Percentiles rank a stretch among this genome's conserved stretches.
Conservation (phyloP, 2,888 invertebrate species). For the Ceramica pisi region DNA sequence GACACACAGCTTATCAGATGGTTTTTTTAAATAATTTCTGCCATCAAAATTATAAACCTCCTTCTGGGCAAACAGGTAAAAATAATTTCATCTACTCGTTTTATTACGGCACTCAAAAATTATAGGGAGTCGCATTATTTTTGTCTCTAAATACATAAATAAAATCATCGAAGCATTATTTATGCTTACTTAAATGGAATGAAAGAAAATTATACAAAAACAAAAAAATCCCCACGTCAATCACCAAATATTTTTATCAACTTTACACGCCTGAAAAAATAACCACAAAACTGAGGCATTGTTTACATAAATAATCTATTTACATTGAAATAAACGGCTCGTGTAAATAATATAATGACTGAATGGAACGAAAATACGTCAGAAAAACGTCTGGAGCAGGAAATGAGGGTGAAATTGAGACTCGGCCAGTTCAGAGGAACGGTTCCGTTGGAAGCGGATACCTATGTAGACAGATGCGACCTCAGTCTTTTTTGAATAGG, state of each 20-base stretch:
- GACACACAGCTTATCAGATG: too few relatives aligned
- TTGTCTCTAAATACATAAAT: too few relatives aligned
- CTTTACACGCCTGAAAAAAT: slow-evolving; percentile 45
- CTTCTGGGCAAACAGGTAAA: too few relatives aligned
- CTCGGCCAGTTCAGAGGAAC: slow-evolving; percentile 62
- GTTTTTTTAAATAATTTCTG: too few relatives aligned
- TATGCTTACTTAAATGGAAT: not conserved
- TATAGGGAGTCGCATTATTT: too few relatives aligned
- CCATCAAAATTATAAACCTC: too few relatives aligned
- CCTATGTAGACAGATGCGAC: slow-evolving; percentile 69
- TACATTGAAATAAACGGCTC: slow-evolving; percentile 55
- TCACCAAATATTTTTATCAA: slow-evolving; percentile 44
- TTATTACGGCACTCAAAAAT: not conserved
- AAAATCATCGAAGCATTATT: slow-evolving; percentile 5
- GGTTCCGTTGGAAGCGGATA: slow-evolving; percentile 69
- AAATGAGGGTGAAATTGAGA: slow-evolving; percentile 75
- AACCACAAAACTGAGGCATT: slow-evolving; percentile 31
- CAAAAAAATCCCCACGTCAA: slow-evolving; percentile 18
- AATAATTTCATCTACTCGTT: not conserved
- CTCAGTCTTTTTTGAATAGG: slow-evolving; percentile 62
- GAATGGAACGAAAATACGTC: slow-evolving; percentile 54
- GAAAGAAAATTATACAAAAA: not conserved
- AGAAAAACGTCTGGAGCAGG: slow-evolving; percentile 63
- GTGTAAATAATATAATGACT: slow-evolving; percentile 55
- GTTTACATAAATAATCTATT: slow-evolving; percentile 60